Evolutionary conservation across 2,888 invertebrate species (phyloP), one percentile per base, ranked within the genome.

Genomic region (Dyspetes luteomarginatus): DNA sequence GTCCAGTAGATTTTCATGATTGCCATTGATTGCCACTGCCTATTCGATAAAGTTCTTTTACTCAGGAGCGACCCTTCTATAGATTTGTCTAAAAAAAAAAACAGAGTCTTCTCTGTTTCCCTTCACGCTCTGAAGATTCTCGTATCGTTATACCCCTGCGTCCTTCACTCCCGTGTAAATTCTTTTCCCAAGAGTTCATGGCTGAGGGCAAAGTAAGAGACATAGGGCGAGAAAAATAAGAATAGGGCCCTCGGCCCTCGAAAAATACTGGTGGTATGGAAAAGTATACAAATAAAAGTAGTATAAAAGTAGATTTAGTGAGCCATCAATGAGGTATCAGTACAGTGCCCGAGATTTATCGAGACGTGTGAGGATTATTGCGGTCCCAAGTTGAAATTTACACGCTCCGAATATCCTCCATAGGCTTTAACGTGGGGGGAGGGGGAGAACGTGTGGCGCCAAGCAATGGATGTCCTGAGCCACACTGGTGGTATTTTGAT

Each of bases 11-110:
- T n/a, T n/a, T n/a, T n/a, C n/a, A n/a, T n/a, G n/a, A n/a, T n/a
- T n/a, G n/a, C n/a, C n/a, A n/a, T n/a, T n/a, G n/a, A n/a, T n/a
- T n/a, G n/a, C n/a, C n/a, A n/a, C n/a, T n/a, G n/a, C n/a, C n/a
- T n/a, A n/a, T n/a, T n/a, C n/a, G n/a, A n/a, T n/a, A n/a, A n/a
- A n/a, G n/a, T n/a, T n/a, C n/a, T n/a, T n/a, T n/a, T n/a, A n/a
- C n/a, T n/a, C n/a, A n/a, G n/a, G n/a, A n/a, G n/a, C n/a, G n/a
- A n/a, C n/a, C n/a, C n/a, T n/a, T n/a, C n/a, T n/a, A n/a, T n/a
- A n/a, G n/a, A n/a, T n/a, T n/a, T n/a, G n/a, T n/a, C n/a, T n/a
- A 81, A 83, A 78, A 83, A 85, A 82, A 84, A 83, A 84, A 82
- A 73, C 72, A 69, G 62, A 75, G 69, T 72, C 62, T 78, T 79